Conservation (phyloP, 2,113 vertebrate genomes). For the Silurus asotus region DNA sequence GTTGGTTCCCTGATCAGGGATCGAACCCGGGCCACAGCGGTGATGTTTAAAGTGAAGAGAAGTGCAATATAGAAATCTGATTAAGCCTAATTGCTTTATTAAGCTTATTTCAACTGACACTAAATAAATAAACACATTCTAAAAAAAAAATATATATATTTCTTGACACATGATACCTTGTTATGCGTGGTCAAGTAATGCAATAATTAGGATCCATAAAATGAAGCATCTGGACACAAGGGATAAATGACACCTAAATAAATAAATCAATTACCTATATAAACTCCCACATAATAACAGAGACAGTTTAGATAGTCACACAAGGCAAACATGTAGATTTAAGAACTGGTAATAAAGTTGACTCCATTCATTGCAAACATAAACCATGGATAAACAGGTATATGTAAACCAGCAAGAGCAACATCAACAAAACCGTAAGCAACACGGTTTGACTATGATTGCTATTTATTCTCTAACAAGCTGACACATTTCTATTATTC, state of each 20-base stretch:
- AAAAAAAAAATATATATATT: not conserved
- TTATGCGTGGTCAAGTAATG: not conserved
- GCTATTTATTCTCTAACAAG: not conserved
- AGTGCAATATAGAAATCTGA: not conserved
- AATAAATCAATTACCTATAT: not conserved
- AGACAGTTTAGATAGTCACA: not conserved
- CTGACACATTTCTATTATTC: not conserved
- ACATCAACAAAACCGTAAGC: not conserved
- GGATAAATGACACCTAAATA: not conserved
- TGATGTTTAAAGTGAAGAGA: too few relatives aligned
- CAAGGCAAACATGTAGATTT: not conserved
- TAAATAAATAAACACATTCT: not conserved
- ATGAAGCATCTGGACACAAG: not conserved
- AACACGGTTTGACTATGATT: not conserved
- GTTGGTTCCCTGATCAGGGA: too few relatives aligned
- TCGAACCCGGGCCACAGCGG: too few relatives aligned
- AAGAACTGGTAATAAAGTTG: not conserved
- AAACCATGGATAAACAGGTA: not conserved
- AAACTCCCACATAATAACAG: not conserved
- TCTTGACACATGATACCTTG: not conserved
- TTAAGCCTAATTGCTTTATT: not conserved
- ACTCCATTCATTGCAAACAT: not conserved
- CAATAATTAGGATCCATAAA: not conserved
- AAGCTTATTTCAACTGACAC: not conserved
- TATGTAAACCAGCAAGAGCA: not conserved